phyloP scores from a whole-genome alignment of 2,888 invertebrate species.

The Flexamia atlantica region DNA sequence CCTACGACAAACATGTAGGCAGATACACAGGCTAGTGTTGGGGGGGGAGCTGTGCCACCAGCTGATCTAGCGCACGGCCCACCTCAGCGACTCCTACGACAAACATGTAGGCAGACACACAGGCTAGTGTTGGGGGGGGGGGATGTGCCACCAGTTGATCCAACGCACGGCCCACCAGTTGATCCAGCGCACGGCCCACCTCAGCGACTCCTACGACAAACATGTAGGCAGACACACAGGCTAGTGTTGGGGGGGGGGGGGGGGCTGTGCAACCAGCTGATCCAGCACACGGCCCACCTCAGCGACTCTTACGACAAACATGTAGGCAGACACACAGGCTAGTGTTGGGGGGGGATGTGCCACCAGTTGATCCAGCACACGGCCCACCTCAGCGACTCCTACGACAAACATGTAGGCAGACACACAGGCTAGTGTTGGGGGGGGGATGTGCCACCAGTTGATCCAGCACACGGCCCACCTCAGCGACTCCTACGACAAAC shows the following conservation, averaged over 20 bases:
- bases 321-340: too few species aligned
- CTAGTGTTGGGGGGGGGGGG: too few species aligned
- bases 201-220: slow-evolving; percentile 70
- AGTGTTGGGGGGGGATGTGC: slow-evolving; percentile 89
- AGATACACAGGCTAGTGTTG: too few species aligned
- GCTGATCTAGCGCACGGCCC: too few species aligned
- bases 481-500: slow-evolving; percentile 69
- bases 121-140: slow-evolving; percentile 92
- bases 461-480: slow-evolving; percentile 68
- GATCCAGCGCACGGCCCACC: slow-evolving; percentile 66
- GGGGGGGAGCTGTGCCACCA: too few species aligned
- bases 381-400: slow-evolving; percentile 71
- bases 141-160: slow-evolving; percentile 81
- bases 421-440: too few species aligned
- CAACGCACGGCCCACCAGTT: slow-evolving; percentile 67
- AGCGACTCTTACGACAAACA: slow-evolving; percentile 69
- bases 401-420: slow-evolving; percentile 62
- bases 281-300: slow-evolving; percentile 68
- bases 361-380: slow-evolving; percentile 74
- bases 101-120: too few species aligned
- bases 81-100: too few species aligned
- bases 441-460: slow-evolving; percentile 84
- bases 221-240: slow-evolving; percentile 56
- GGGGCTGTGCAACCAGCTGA: slow-evolving; percentile 83
- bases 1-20: slow-evolving; percentile 66